phyloP scores from a whole-genome alignment of 2,888 invertebrate species.

The Ephialtes manifestator region DNA sequence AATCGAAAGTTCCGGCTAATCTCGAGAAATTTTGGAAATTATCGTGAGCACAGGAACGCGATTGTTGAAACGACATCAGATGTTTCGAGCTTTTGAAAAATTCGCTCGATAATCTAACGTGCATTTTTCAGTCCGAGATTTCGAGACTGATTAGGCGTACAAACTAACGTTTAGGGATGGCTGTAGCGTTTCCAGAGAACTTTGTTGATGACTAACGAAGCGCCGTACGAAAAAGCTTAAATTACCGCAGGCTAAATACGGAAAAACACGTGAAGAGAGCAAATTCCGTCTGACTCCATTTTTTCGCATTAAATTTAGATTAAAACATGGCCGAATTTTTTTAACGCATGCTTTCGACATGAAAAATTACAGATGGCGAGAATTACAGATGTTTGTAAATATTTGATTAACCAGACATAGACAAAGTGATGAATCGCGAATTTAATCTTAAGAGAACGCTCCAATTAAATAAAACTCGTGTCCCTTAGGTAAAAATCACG shows the following conservation, averaged over 20 bases:
- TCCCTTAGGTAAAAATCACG: neutral
- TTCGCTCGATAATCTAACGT: neutral
- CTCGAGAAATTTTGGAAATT: constrained; percentile 11
- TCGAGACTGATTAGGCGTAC: neutral
- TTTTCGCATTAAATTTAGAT: neutral
- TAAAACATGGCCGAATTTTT: neutral
- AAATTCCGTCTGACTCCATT: too few relatives aligned
- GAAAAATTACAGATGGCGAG: neutral
- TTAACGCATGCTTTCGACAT: neutral
- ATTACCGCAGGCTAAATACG: neutral
- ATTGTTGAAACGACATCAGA: neutral
- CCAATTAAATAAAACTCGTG: neutral
- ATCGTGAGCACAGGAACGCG: neutral
- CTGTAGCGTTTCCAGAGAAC: neutral
- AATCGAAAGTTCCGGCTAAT: constrained; percentile 10
- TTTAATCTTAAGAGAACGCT: neutral
- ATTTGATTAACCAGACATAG: neutral
- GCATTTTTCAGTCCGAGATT: neutral
- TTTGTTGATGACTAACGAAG: neutral
- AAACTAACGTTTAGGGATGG: neutral
- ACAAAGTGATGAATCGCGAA: too few relatives aligned
- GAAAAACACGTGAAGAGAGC: neutral
- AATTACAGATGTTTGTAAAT: neutral
- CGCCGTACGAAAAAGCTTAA: neutral
- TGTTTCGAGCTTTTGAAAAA: neutral